These are phyloP conservation scores for Drosophila incognita DNA, from an alignment of 2,888 invertebrate genomes.

Conservation along the genomic window DNA sequence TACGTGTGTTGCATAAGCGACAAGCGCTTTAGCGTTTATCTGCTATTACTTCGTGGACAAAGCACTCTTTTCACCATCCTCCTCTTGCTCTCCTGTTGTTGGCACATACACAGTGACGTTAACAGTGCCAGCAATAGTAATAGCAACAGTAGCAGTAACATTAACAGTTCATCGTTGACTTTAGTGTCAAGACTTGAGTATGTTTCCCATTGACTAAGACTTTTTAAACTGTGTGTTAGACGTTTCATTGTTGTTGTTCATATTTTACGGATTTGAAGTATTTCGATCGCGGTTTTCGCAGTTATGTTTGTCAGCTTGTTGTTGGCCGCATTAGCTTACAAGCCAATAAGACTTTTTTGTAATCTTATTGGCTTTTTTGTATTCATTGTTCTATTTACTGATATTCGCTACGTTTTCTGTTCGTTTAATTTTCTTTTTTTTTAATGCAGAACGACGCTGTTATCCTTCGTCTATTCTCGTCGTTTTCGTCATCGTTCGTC, in stretches of 20 bases:
- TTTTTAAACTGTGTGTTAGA: constrained; percentile 11
- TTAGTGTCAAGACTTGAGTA: constrained; percentile 29
- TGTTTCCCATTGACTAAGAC: constrained; percentile 10
- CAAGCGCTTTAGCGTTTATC: constrained; percentile 17
- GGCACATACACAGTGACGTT: not conserved
- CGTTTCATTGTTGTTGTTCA: constrained; percentile 18
- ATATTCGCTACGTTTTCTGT: constrained; percentile 2
- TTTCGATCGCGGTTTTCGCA: not conserved
- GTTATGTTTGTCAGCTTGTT: not conserved
- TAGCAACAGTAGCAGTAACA: not conserved
- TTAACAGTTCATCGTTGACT: constrained; percentile 43
- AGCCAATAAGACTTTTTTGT: too few species aligned
- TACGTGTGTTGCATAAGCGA: constrained; percentile 35
- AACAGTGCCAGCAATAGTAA: not conserved
- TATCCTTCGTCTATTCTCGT: constrained; percentile 65
- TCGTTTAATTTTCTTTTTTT: constrained; percentile 4
- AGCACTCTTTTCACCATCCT: constrained; percentile 9
- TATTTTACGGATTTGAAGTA: constrained; percentile 3
- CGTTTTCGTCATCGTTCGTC: constrained; percentile 46
- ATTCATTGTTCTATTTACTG: not conserved
- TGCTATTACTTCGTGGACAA: not conserved
- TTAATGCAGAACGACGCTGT: constrained; percentile 57
- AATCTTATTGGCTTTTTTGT: not conserved
- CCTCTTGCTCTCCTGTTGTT: not conserved
- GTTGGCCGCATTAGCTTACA: not conserved